Evolutionary conservation across 2,113 vertebrate species (phyloP).

Genomic region (Gnathonemus longibarbis): DNA sequence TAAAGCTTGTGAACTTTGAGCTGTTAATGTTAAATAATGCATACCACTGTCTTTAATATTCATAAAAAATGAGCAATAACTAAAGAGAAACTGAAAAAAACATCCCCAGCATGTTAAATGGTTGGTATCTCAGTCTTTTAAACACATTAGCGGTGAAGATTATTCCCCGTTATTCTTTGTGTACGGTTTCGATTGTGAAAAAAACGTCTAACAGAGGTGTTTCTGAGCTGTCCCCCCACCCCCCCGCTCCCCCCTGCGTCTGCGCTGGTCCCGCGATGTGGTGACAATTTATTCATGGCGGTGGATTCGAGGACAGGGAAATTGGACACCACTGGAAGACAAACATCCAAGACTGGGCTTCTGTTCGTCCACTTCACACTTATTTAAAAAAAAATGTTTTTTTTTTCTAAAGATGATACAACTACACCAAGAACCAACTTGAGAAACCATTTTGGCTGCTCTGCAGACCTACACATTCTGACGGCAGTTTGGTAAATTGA

Average conservation of each 20-base stretch:
- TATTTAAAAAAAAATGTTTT: background rate
- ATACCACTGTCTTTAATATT: background rate
- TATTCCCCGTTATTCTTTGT: background rate
- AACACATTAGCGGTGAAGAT: background rate
- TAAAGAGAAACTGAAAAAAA: background rate
- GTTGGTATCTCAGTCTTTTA: background rate
- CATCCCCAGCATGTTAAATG: background rate
- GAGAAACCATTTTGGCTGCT: background rate
- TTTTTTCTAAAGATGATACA: background rate
- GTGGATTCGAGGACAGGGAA: background rate
- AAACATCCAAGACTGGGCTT: constrained; percentile 1
- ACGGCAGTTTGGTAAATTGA: background rate
- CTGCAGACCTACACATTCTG: background rate
- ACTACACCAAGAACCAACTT: background rate
- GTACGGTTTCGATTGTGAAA: background rate
- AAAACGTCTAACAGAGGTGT: constrained; percentile 3
- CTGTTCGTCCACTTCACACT: background rate
- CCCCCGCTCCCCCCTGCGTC: background rate
- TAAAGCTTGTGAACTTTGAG: background rate
- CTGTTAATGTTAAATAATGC: background rate
- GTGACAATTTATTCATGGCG: constrained; percentile 9
- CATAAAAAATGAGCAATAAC: background rate
- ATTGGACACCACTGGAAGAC: constrained; percentile 7
- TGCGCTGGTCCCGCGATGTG: background rate
- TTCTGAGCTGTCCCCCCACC: background rate